phyloP scores from a whole-genome alignment of 2,113 vertebrate species.

The Azemiops feae region DNA sequence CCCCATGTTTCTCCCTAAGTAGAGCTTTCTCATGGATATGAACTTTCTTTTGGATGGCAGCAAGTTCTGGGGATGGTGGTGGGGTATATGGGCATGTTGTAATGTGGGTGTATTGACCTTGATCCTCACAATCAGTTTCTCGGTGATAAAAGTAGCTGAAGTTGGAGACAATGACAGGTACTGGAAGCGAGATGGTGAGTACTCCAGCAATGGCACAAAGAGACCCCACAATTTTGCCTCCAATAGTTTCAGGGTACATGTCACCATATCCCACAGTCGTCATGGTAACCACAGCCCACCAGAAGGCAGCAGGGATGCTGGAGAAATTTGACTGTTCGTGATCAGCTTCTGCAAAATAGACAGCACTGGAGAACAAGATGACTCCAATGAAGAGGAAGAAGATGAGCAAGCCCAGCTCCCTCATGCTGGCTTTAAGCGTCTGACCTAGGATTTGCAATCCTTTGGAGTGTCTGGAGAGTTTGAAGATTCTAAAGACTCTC shows the following conservation, averaged over 20 bases:
- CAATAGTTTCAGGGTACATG: slow-evolving; percentile 87
- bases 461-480: slow-evolving; percentile 89
- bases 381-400: slow-evolving; percentile 96
- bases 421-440: slow-evolving; percentile 87
- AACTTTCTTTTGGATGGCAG: slow-evolving; percentile 71
- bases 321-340: slow-evolving; percentile 76
- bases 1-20: slow-evolving; percentile 21
- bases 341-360: slow-evolving; percentile 91
- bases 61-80: slow-evolving; percentile 14
- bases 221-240: slow-evolving; percentile 89
- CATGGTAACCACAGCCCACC: slow-evolving; percentile 96
- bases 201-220: slow-evolving; percentile 92
- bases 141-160: slow-evolving; percentile 95
- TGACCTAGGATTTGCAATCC: slow-evolving; percentile 91
- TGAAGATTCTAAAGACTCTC: slow-evolving; percentile 89
- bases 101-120: slow-evolving; percentile 75
- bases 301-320: slow-evolving; percentile 91
- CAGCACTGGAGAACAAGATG: slow-evolving; percentile 88
- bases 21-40: slow-evolving; percentile 72
- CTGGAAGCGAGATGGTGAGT: slow-evolving; percentile 89
- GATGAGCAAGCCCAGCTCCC: slow-evolving; percentile 89
- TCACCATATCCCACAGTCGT: slow-evolving; percentile 92
- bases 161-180: slow-evolving; percentile 93
- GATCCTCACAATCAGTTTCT: slow-evolving; percentile 80
- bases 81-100: slow-evolving; percentile 66